phyloP scores from a whole-genome alignment of 1,140 invertebrate genomes.

The Babylonia areolata region DNA sequence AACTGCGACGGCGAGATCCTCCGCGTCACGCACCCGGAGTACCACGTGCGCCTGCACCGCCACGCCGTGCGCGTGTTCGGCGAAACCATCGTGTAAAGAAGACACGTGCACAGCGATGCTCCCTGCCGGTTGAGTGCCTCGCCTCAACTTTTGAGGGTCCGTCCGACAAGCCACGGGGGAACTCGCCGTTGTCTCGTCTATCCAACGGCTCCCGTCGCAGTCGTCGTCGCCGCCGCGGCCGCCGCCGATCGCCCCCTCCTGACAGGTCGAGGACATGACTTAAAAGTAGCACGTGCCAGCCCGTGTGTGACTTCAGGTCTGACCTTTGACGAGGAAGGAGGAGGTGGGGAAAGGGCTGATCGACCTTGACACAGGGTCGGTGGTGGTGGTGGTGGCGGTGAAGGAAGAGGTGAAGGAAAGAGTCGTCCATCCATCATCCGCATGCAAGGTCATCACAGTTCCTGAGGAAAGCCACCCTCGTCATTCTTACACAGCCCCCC shows the following conservation, averaged over 20 bases:
- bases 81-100: slow-evolving; percentile 3
- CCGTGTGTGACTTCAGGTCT: too few species aligned
- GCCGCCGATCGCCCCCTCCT: too few species aligned
- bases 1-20: slow-evolving; percentile 56
- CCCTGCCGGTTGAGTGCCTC: background rate
- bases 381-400: background rate
- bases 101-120: background rate
- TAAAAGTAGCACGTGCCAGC: too few species aligned
- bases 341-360: background rate
- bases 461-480: too few species aligned
- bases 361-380: background rate
- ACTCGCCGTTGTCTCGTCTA: background rate
- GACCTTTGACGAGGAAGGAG: too few species aligned
- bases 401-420: too few species aligned
- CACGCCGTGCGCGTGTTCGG: slow-evolving; percentile 25
- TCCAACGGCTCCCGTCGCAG: background rate
- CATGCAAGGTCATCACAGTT: too few species aligned
- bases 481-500: too few species aligned
- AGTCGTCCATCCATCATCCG: too few species aligned
- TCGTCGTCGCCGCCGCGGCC: too few species aligned
- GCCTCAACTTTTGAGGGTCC: background rate
- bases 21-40: slow-evolving; percentile 41
- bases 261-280: too few species aligned
- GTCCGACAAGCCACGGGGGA: background rate
- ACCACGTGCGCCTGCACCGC: slow-evolving; percentile 29